These are phyloP conservation scores for Hydrozoanthus gracilis DNA, from an alignment of 92 coral and sea anemone species.

Conservation along the genomic window DNA sequence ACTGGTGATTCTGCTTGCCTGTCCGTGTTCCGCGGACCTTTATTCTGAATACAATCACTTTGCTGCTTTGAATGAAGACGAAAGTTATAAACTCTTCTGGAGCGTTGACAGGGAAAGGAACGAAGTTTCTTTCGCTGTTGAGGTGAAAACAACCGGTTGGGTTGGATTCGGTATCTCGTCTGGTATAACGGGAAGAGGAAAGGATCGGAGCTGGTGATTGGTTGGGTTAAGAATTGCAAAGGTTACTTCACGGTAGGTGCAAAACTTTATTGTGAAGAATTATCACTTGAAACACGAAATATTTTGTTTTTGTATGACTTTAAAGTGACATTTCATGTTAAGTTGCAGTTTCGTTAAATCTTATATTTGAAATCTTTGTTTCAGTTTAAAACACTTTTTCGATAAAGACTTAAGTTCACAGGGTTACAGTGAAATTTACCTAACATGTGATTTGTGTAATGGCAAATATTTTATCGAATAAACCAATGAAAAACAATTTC, in stretches of 20 bases:
- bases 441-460: background rate
- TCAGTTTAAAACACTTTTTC: background rate
- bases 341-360: constrained; percentile 3
- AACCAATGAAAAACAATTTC: background rate
- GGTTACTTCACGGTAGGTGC: background rate
- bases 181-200: background rate
- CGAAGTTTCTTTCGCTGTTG: constrained; percentile 1
- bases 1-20: background rate
- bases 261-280: constrained; percentile 7
- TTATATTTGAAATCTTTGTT: background rate
- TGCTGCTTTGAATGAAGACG: background rate
- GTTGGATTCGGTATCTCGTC: background rate
- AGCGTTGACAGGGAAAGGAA: background rate
- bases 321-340: constrained; percentile 12
- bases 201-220: too few species aligned
- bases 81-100: background rate
- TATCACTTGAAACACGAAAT: constrained; percentile 19
- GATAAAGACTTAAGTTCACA: background rate
- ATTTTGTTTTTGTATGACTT: constrained; percentile 1
- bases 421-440: background rate
- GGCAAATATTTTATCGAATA: background rate
- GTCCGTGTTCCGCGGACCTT: background rate
- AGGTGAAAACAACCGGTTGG: background rate
- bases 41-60: background rate
- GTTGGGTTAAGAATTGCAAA: background rate